Evolutionary conservation across 2,797 vertebrate genomes (phyloP).

Genomic region (Acanthornis magna): DNA sequence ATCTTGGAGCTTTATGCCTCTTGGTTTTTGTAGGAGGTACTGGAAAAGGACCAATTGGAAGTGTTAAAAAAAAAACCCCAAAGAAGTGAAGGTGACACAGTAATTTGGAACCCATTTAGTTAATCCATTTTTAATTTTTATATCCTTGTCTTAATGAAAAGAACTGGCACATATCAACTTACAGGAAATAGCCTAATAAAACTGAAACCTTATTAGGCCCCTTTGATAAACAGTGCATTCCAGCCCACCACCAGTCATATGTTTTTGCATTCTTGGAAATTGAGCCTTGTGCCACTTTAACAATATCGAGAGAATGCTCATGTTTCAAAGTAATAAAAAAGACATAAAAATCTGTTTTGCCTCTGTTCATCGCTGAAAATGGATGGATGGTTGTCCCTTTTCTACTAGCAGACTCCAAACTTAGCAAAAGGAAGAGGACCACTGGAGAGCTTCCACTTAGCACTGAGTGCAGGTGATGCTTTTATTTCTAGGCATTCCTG

Average conservation of each 20-base stretch:
- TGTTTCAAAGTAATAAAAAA: constrained; percentile 53
- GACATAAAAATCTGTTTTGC: constrained; percentile 23
- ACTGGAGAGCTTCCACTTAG: background rate
- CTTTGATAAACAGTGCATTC: constrained; percentile 66
- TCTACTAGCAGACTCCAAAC: rapidly evolving
- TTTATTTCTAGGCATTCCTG: background rate
- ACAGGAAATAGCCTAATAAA: constrained; percentile 67
- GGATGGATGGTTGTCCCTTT: background rate
- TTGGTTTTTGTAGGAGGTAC: background rate
- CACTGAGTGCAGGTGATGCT: rapidly evolving
- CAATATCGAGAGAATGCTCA: constrained; percentile 17
- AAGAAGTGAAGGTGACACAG: background rate
- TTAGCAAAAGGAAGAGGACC: background rate
- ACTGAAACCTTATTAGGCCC: constrained; percentile 55
- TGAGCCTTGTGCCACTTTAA: constrained; percentile 35
- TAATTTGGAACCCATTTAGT: constrained; percentile 60
- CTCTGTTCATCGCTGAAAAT: background rate
- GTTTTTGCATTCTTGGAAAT: constrained; percentile 60
- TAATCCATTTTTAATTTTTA: constrained; percentile 69
- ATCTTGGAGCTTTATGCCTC: background rate
- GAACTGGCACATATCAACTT: constrained; percentile 45
- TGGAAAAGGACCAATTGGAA: background rate
- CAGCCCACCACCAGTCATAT: constrained; percentile 55
- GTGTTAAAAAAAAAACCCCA: background rate
- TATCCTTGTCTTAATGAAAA: constrained; percentile 62